A percentile compares a stretch with the other conserved stretches of the same genome.
phyloP scores from a whole-genome alignment of 2,888 invertebrate genomes.

The Tetramorium bicarinatum region DNA sequence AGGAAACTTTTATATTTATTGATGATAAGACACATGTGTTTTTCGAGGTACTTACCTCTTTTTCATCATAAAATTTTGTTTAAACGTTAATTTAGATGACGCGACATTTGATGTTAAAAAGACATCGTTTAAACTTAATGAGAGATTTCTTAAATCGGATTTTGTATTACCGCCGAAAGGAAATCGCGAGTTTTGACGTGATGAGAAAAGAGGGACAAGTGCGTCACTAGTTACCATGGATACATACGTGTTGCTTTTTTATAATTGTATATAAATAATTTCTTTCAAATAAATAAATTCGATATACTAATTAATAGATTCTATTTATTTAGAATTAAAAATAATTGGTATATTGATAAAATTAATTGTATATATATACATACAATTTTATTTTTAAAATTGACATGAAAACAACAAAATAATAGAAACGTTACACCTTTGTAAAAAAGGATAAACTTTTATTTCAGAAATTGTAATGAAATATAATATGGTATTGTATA shows the following conservation, averaged over 20 bases:
- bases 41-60: slow-evolving; percentile 57
- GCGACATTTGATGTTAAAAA: slow-evolving; percentile 37
- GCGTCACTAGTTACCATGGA: slow-evolving; percentile 65
- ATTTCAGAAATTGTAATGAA: neutral
- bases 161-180: slow-evolving; percentile 60
- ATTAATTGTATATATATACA: neutral
- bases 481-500: neutral
- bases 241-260: slow-evolving; percentile 33
- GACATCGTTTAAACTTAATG: slow-evolving; percentile 45
- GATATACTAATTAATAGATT: neutral
- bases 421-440: neutral
- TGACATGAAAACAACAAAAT: neutral
- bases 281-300: neutral
- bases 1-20: neutral
- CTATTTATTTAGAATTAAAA: neutral
- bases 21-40: neutral
- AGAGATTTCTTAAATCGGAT: slow-evolving; percentile 62
- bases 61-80: slow-evolving; percentile 66
- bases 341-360: neutral
- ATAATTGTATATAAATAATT: neutral
- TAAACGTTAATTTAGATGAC: neutral
- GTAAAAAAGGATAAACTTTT: neutral
- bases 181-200: slow-evolving; percentile 45
- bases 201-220: slow-evolving; percentile 49
- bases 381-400: slow-evolving; percentile 18